Conservation (phyloP, 2,113 vertebrate species). For the Eptatretus burgeri region DNA sequence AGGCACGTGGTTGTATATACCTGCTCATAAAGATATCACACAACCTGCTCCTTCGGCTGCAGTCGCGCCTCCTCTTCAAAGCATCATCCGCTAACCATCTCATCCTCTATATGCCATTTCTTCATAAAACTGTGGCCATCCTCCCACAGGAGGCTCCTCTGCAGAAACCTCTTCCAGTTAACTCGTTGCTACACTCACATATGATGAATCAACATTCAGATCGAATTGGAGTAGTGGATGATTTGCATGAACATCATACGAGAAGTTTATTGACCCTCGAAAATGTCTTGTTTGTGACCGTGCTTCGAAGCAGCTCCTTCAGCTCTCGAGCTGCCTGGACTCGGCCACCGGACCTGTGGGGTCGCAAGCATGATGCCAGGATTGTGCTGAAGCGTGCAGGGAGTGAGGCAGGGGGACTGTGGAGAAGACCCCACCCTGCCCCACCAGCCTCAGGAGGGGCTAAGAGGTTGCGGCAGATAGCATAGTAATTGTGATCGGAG, state of each 20-base stretch:
- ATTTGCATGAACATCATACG: too few species aligned
- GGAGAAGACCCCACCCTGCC: conserved; percentile 74
- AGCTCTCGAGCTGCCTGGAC: conserved; percentile 73
- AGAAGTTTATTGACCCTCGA: neutral
- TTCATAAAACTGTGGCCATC: too few species aligned
- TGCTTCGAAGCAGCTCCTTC: conserved; percentile 58
- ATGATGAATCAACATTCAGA: neutral
- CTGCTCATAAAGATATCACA: too few species aligned
- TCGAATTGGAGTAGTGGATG: too few species aligned
- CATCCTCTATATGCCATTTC: too few species aligned
- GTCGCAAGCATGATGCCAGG: conserved; percentile 75
- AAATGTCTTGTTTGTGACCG: neutral
- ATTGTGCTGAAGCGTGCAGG: conserved; percentile 54
- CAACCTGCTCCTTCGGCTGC: too few species aligned
- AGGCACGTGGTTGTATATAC: too few species aligned
- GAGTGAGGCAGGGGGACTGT: conserved; percentile 54
- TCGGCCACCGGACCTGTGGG: conserved; percentile 56
- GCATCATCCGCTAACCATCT: too few species aligned
- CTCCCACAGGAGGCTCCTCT: neutral
- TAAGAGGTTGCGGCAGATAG: conserved; percentile 83
- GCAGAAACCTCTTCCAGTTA: neutral
- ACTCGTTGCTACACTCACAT: neutral
- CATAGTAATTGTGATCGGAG: conserved; percentile 98
- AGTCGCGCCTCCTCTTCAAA: too few species aligned
- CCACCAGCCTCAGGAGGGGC: conserved; percentile 80